Evolutionary conservation across 2,113 vertebrate genomes (phyloP).

Genomic region (Mastomys natalensis): DNA sequence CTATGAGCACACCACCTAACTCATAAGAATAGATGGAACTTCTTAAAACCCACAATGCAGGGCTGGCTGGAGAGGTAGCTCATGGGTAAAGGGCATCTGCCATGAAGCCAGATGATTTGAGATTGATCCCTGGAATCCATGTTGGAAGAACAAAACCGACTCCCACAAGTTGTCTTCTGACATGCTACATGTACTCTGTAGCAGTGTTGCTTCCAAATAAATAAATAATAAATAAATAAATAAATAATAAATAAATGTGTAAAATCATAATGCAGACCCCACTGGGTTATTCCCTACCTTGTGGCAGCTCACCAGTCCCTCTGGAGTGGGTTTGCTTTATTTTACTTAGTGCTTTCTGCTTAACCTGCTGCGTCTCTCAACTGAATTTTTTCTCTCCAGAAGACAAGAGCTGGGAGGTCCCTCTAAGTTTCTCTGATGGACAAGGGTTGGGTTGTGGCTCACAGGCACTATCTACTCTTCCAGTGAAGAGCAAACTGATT

Average conservation of each 20-base stretch:
- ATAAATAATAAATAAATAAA: too few species aligned
- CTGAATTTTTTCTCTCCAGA: not conserved
- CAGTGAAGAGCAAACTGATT: too few species aligned
- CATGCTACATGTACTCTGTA: not conserved
- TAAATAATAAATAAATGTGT: too few species aligned
- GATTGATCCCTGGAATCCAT: not conserved
- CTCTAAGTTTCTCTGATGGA: not conserved
- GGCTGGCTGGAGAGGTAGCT: not conserved
- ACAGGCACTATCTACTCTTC: not conserved
- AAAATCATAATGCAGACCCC: not conserved
- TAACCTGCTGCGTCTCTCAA: not conserved
- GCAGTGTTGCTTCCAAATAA: not conserved
- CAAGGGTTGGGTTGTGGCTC: fast-evolving
- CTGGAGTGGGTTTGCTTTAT: not conserved
- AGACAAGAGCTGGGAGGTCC: not conserved
- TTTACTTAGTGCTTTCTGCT: not conserved
- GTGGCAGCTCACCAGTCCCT: not conserved
- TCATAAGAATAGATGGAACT: not conserved
- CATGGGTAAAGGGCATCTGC: not conserved
- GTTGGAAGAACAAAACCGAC: not conserved
- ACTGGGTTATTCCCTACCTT: too few species aligned
- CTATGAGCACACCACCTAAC: not conserved
- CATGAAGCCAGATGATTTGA: not conserved
- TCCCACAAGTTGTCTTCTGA: not conserved
- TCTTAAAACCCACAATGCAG: not conserved